Conservation (phyloP, 2,888 invertebrate species). For the Acleris literana region DNA sequence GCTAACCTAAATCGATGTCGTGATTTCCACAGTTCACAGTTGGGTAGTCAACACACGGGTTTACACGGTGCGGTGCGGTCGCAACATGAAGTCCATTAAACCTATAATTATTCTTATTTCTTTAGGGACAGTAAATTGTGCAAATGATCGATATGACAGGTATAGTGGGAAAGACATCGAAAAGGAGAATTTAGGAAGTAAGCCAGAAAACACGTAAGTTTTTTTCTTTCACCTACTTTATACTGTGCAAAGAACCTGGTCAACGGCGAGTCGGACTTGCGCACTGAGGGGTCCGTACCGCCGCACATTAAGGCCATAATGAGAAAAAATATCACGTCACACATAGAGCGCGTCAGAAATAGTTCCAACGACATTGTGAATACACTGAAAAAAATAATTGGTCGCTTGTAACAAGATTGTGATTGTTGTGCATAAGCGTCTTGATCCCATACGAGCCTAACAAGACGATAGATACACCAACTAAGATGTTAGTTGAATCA, state of each 20-base stretch:
- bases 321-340: no score
- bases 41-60: conserved; percentile 10
- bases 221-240: neutral
- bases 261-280: no score
- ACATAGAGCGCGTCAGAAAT: no score
- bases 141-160: conserved; percentile 56
- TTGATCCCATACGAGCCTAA: no score
- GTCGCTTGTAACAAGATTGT: no score
- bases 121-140: conserved; percentile 43
- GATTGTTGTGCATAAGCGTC: no score
- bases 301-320: no score
- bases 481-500: no score
- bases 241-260: conserved; percentile 1
- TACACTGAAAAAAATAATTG: no score
- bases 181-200: conserved; percentile 49
- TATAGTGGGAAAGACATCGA: conserved; percentile 57
- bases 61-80: conserved; percentile 18
- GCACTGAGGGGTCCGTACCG: no score
- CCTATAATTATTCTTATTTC: conserved; percentile 50
- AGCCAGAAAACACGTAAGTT: conserved; percentile 57
- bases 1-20: conserved; percentile 8
- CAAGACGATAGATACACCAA: no score
- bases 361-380: no score
- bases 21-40: conserved; percentile 2
- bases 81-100: conserved; percentile 43